Evolutionary conservation across 1,140 invertebrate species (phyloP).

Genomic region (Solen grandis): DNA sequence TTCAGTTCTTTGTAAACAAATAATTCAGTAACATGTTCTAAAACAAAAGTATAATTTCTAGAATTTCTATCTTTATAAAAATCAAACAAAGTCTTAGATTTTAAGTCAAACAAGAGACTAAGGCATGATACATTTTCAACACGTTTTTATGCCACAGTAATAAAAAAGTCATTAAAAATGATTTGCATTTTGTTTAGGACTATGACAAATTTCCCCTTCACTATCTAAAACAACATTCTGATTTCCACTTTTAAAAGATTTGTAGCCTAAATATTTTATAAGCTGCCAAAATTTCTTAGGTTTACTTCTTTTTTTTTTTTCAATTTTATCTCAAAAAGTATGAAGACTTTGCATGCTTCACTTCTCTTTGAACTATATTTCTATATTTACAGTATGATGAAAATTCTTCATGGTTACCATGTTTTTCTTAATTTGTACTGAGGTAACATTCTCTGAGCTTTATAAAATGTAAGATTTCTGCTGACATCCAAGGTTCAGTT

Average conservation of each 20-base stretch:
- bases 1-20: too few relatives aligned
- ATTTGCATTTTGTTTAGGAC: constrained; percentile 1
- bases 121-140: constrained; percentile 6
- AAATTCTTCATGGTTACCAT: background rate
- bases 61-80: too few relatives aligned
- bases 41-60: too few relatives aligned
- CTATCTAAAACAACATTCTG: background rate
- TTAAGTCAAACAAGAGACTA: constrained; percentile 11
- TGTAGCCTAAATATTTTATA: too few relatives aligned
- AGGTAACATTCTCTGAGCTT: too few relatives aligned
- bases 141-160: too few relatives aligned
- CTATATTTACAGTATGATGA: background rate
- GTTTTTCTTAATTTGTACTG: constrained; percentile 4
- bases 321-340: background rate
- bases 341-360: constrained; percentile 3
- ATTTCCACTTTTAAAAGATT: too few relatives aligned
- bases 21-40: too few relatives aligned
- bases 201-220: constrained; percentile 17
- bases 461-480: background rate
- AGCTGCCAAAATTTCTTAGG: background rate
- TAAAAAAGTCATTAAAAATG: constrained; percentile 24
- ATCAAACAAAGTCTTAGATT: too few relatives aligned
- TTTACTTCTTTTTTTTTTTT: background rate
- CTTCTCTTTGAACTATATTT: constrained; percentile 11
- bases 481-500: background rate